Percentiles rank a stretch among this genome's conserved stretches.
These are phyloP conservation scores for Ochotona curzoniae DNA, from an alignment of 2,113 vertebrate species.

Conservation along the genomic window DNA sequence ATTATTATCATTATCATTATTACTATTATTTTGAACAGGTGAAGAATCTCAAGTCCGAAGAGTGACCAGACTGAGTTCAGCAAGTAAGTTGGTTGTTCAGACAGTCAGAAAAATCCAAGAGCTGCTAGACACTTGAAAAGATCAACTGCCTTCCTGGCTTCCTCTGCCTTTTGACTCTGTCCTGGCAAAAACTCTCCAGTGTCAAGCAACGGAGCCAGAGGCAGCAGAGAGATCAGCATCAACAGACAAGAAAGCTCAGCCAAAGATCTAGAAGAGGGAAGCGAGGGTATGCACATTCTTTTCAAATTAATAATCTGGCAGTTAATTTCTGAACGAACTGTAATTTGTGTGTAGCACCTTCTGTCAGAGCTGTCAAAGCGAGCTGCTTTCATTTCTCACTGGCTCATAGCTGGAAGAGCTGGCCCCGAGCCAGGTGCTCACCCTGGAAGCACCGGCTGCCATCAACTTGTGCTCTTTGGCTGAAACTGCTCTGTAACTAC, in stretches of 20 bases:
- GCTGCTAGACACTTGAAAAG: slow-evolving; percentile 45
- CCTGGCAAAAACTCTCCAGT: slow-evolving; percentile 56
- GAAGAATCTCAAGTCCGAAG: neutral
- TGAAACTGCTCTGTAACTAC: slow-evolving; percentile 55
- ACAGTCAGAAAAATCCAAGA: neutral
- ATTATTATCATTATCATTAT: no score
- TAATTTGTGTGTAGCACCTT: slow-evolving; percentile 85
- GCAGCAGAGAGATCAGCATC: slow-evolving; percentile 70
- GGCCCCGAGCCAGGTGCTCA: slow-evolving; percentile 75
- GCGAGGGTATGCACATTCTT: slow-evolving; percentile 77
- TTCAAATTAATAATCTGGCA: slow-evolving; percentile 88
- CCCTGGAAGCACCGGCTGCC: slow-evolving; percentile 62
- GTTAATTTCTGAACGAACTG: slow-evolving; percentile 83
- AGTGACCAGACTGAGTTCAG: neutral
- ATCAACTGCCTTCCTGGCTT: slow-evolving; percentile 60
- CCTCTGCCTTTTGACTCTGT: slow-evolving; percentile 29
- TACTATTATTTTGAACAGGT: neutral
- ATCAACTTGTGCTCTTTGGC: slow-evolving; percentile 36
- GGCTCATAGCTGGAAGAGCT: slow-evolving; percentile 78
- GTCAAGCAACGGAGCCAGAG: slow-evolving; percentile 59
- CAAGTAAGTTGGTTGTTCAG: neutral
- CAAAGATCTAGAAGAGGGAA: slow-evolving; percentile 75
- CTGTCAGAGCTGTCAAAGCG: slow-evolving; percentile 83
- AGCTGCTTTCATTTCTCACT: slow-evolving; percentile 79
- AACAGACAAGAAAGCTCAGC: slow-evolving; percentile 80